Evolutionary conservation across 2,797 vertebrate genomes (phyloP).

Genomic region (Loris lydekkerianus): DNA sequence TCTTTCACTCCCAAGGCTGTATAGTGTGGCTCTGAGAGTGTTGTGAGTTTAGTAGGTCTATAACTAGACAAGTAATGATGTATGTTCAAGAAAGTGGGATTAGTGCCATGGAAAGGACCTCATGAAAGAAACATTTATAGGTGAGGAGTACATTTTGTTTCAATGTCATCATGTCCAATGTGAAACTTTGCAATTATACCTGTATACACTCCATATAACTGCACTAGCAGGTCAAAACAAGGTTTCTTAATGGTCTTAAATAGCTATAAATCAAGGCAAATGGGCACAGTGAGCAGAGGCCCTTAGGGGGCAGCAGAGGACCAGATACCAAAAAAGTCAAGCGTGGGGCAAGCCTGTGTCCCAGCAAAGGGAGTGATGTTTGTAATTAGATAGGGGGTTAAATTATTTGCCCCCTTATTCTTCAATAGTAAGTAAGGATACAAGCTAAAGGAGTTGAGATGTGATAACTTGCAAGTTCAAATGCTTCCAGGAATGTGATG

Average conservation of each 20-base stretch:
- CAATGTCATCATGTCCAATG: neutral
- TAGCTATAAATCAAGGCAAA: neutral
- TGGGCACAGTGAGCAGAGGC: constrained; percentile 62
- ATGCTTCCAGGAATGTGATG: neutral
- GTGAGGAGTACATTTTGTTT: neutral
- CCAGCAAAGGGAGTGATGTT: neutral
- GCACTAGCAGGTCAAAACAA: neutral
- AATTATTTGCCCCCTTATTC: neutral
- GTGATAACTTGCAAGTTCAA: neutral
- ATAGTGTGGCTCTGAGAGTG: neutral
- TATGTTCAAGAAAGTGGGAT: neutral
- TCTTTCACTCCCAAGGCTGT: neutral
- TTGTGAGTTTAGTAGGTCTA: neutral
- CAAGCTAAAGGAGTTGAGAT: neutral
- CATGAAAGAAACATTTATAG: neutral
- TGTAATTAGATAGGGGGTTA: constrained; percentile 1
- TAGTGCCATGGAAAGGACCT: neutral
- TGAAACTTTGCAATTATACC: neutral
- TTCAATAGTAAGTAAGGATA: neutral
- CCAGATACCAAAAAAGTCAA: constrained; percentile 6
- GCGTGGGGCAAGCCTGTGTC: neutral
- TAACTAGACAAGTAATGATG: neutral
- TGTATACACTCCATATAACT: neutral
- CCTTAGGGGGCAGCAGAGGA: constrained; percentile 78
- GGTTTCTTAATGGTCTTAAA: neutral